Percentiles rank a stretch among this genome's conserved stretches.
These are phyloP conservation scores for Alligator sinensis DNA, from an alignment of 2,113 vertebrate species.

Conservation along the genomic window DNA sequence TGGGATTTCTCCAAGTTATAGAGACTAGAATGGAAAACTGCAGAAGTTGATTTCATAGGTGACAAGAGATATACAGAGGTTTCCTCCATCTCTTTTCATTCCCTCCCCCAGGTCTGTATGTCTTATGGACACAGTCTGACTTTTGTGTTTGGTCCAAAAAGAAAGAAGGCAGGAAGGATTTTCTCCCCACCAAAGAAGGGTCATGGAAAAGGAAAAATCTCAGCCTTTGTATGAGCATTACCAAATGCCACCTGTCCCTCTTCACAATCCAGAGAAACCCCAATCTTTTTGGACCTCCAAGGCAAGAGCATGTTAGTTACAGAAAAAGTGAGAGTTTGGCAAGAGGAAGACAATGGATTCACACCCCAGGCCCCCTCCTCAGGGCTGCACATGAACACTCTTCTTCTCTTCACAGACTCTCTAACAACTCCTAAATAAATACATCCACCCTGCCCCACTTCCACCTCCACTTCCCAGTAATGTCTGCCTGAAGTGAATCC, in stretches of 20 bases:
- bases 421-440: background rate
- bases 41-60: no score
- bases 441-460: rapidly evolving
- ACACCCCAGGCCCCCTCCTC: background rate
- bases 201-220: no score
- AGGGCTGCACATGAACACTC: rapidly evolving
- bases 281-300: background rate
- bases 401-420: background rate
- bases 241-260: background rate
- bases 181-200: no score
- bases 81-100: no score
- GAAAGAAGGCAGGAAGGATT: no score
- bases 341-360: background rate
- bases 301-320: background rate
- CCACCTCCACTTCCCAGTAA: background rate
- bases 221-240: no score
- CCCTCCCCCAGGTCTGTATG: no score
- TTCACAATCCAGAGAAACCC: background rate
- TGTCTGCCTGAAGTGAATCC: background rate
- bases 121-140: no score
- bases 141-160: no score
- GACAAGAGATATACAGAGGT: no score
- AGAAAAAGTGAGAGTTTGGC: rapidly evolving
- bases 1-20: no score
- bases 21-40: no score